A percentile compares a stretch with the other conserved stretches of the same genome.
These are phyloP conservation scores for Pontoporia blainvillei DNA, from an alignment of 2,113 vertebrate genomes.

Conservation along the genomic window DNA sequence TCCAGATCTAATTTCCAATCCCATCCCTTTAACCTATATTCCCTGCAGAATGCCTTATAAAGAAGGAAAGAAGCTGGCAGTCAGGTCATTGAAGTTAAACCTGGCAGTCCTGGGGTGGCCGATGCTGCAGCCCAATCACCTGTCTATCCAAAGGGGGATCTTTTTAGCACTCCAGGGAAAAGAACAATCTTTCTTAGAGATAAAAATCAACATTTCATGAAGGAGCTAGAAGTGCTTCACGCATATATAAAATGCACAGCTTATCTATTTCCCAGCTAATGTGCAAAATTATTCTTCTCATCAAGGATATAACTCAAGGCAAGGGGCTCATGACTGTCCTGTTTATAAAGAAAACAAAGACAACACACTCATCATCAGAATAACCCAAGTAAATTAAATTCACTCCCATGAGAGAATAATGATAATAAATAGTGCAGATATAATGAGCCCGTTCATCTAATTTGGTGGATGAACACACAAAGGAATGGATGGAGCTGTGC, in stretches of 20 bases:
- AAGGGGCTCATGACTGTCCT: background rate
- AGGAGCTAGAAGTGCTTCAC: background rate
- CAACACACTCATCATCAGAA: background rate
- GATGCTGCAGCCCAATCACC: background rate
- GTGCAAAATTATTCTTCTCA: background rate
- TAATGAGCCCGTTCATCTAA: slow-evolving; percentile 45
- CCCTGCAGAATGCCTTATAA: background rate
- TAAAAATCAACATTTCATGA: slow-evolving; percentile 29
- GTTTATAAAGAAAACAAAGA: slow-evolving; percentile 28
- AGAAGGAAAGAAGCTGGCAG: background rate
- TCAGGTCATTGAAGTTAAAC: background rate
- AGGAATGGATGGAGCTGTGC: slow-evolving; percentile 53
- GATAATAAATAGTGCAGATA: slow-evolving; percentile 38
- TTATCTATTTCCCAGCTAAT: slow-evolving; percentile 30
- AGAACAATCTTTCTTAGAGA: slow-evolving; percentile 29
- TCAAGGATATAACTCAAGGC: background rate
- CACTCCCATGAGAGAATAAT: slow-evolving; percentile 20
- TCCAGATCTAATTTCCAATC: background rate
- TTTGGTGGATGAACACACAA: slow-evolving; percentile 61
- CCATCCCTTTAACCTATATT: background rate
- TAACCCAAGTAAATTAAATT: slow-evolving; percentile 59
- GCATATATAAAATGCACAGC: background rate
- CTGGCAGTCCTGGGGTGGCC: background rate
- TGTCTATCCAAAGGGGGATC: background rate
- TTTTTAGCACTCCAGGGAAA: background rate